These are phyloP conservation scores for Mastomys natalensis DNA, from an alignment of 2,113 vertebrate genomes.

Conservation along the genomic window DNA sequence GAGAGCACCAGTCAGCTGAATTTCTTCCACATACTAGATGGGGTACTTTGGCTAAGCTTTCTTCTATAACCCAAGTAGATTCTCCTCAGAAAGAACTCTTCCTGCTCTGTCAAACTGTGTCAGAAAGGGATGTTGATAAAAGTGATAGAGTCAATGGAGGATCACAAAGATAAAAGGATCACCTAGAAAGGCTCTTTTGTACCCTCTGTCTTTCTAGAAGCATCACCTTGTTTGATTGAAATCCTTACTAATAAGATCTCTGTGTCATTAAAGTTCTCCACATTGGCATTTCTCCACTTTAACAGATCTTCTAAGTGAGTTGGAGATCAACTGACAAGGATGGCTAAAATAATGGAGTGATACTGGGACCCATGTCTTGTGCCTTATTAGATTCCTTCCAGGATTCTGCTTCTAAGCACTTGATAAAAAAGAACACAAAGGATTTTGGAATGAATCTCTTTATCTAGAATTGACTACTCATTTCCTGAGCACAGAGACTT, in stretches of 20 bases:
- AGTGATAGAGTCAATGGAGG: rapidly evolving
- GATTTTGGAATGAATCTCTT: neutral
- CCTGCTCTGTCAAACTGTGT: neutral
- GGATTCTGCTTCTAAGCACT: neutral
- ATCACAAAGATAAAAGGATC: neutral
- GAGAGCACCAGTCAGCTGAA: neutral
- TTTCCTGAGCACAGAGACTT: neutral
- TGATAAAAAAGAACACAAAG: neutral
- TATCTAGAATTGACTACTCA: neutral
- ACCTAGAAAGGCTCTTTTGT: neutral
- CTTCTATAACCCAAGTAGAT: neutral
- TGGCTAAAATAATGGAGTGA: neutral
- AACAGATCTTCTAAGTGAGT: rapidly evolving
- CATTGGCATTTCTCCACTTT: too few relatives aligned
- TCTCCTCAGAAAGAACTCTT: rapidly evolving
- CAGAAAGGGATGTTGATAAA: too few relatives aligned
- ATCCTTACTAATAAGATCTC: neutral
- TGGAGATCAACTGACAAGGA: neutral
- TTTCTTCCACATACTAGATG: too few relatives aligned
- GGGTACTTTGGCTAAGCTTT: neutral
- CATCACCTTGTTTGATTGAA: neutral
- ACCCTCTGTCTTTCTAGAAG: too few relatives aligned
- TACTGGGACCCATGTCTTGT: neutral
- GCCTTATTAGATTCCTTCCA: neutral
- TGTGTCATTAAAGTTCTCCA: neutral